These are phyloP conservation scores for Amphiprion ocellaris DNA, from an alignment of 2,113 vertebrate genomes.

Conservation along the genomic window DNA sequence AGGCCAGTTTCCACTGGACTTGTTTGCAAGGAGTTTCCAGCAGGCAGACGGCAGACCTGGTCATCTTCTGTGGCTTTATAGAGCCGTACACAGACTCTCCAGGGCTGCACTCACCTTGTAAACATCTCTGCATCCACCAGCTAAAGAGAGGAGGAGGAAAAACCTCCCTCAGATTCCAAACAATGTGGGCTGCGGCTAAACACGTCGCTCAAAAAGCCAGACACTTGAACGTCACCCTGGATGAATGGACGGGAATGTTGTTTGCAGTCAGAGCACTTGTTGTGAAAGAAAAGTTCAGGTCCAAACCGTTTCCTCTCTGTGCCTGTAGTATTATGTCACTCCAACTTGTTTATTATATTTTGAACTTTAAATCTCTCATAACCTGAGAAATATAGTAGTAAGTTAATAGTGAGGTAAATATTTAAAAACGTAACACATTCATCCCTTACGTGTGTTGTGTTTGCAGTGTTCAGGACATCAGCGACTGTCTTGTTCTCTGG, in stretches of 20 bases:
- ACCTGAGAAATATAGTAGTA: neutral
- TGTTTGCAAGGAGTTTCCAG: constrained; percentile 70
- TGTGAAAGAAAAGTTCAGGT: constrained; percentile 14
- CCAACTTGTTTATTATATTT: neutral
- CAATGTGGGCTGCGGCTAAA: constrained; percentile 26
- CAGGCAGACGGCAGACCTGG: constrained; percentile 42
- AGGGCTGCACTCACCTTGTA: constrained; percentile 66
- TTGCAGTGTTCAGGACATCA: constrained; percentile 36
- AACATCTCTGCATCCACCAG: constrained; percentile 59
- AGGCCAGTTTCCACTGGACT: constrained; percentile 62
- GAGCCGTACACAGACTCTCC: constrained; percentile 40
- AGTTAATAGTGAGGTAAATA: neutral
- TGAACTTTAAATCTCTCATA: neutral
- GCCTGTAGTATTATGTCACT: constrained; percentile 6
- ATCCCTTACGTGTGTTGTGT: neutral
- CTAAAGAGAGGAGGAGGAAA: constrained; percentile 22
- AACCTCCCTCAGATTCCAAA: constrained; percentile 28
- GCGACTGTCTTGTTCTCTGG: constrained; percentile 62
- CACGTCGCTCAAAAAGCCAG: constrained; percentile 16
- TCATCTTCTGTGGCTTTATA: constrained; percentile 59
- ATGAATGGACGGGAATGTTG: constrained; percentile 48
- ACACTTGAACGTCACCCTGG: constrained; percentile 26
- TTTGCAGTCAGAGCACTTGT: constrained; percentile 21
- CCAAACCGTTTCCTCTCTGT: constrained; percentile 3
- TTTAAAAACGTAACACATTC: neutral